Evolutionary conservation across 2,888 invertebrate genomes (phyloP).

Genomic region (Hypomecis punctinalis): DNA sequence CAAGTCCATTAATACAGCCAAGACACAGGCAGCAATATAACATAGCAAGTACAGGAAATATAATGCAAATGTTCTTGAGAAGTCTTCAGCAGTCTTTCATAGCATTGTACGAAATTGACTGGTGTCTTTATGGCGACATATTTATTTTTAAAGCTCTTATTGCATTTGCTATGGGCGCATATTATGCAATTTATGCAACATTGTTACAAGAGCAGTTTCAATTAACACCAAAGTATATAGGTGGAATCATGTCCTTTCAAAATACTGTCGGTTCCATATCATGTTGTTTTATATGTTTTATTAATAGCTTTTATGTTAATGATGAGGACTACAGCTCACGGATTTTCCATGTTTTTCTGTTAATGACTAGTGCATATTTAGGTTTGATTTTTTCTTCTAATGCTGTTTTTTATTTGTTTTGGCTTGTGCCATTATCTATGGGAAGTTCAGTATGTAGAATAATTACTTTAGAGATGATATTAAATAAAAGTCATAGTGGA

Average conservation of each 20-base stretch:
- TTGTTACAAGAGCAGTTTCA: constrained; percentile 82
- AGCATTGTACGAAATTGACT: constrained; percentile 81
- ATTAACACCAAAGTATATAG: constrained; percentile 84
- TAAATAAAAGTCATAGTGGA: constrained; percentile 77
- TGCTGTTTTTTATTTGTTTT: constrained; percentile 75
- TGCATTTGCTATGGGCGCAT: constrained; percentile 84
- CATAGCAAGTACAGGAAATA: constrained; percentile 33
- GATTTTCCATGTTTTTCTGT: constrained; percentile 83
- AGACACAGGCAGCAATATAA: constrained; percentile 5
- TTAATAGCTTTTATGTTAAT: constrained; percentile 80
- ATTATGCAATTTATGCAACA: constrained; percentile 84
- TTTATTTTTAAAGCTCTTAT: constrained; percentile 85
- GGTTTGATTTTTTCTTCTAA: constrained; percentile 78
- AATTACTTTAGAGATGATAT: constrained; percentile 85
- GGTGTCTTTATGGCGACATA: constrained; percentile 85
- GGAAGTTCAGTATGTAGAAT: constrained; percentile 85
- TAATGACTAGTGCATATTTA: constrained; percentile 76
- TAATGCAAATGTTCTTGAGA: constrained; percentile 35
- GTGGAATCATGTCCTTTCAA: constrained; percentile 87
- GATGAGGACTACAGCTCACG: constrained; percentile 79
- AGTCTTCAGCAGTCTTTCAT: constrained; percentile 72
- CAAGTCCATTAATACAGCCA: constrained; percentile 49
- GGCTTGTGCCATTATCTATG: constrained; percentile 83
- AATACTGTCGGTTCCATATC: constrained; percentile 82
- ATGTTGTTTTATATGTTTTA: constrained; percentile 81